Conservation (phyloP, 2,888 invertebrate genomes). For the Eubasilissa splendida region DNA sequence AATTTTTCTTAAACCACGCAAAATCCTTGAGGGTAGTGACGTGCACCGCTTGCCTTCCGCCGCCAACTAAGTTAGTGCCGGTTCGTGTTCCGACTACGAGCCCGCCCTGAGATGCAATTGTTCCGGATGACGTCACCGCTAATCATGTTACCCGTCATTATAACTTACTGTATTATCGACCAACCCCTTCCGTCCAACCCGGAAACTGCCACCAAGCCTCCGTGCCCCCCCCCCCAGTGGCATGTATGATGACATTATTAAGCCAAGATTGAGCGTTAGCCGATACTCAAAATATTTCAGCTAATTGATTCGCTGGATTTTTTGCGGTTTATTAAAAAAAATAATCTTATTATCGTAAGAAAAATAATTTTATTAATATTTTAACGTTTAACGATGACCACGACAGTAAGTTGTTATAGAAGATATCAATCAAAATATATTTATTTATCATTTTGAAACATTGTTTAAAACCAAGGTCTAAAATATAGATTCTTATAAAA, state of each 20-base stretch:
- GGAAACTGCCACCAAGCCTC: conserved; percentile 6
- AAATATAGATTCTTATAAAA: too few species aligned
- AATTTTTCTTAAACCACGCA: neutral
- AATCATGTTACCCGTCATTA: conserved; percentile 73
- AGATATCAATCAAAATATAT: too few species aligned
- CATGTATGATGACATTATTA: conserved; percentile 3
- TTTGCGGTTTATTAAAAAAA: too few species aligned
- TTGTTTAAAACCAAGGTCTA: too few species aligned
- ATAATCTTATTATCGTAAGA: too few species aligned
- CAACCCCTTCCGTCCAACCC: conserved; percentile 34
- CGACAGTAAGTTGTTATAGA: too few species aligned
- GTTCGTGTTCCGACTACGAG: conserved; percentile 16
- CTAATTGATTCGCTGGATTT: neutral
- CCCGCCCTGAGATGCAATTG: conserved; percentile 69
- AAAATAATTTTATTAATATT: too few species aligned
- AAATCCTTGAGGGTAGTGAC: conserved; percentile 15
- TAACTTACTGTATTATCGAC: conserved; percentile 60
- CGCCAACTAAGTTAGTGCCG: conserved; percentile 5
- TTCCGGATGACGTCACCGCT: conserved; percentile 70
- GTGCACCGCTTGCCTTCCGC: neutral
- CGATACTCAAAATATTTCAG: neutral
- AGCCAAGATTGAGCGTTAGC: conserved; percentile 3
- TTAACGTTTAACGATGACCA: too few species aligned
- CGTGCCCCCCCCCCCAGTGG: neutral
- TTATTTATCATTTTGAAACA: too few species aligned